Percentiles rank a stretch among this genome's conserved stretches.
phyloP scores from a whole-genome alignment of 2,113 vertebrate species.

The Strix uralensis region DNA sequence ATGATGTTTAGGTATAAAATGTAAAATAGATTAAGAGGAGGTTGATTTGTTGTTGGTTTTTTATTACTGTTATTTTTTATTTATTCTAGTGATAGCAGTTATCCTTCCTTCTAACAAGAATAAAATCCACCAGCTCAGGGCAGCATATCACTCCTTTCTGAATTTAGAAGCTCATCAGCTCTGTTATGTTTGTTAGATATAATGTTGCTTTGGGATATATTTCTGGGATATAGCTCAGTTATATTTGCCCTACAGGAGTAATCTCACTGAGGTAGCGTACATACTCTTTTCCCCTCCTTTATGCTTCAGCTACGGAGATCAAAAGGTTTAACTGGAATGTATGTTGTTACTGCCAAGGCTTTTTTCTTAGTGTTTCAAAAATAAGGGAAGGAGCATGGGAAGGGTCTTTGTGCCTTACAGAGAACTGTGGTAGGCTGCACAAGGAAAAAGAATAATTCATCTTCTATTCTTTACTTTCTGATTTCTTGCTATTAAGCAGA shows the following conservation, averaged over 20 bases:
- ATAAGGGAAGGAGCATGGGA: background rate
- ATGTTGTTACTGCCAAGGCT: background rate
- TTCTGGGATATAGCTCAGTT: background rate
- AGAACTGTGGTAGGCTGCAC: background rate
- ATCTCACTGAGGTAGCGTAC: background rate
- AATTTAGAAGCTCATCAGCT: background rate
- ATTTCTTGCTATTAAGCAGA: background rate
- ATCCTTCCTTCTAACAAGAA: background rate
- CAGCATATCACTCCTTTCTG: background rate
- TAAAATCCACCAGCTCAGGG: background rate
- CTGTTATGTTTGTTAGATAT: background rate
- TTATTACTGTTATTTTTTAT: background rate
- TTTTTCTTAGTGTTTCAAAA: background rate
- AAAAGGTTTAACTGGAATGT: background rate
- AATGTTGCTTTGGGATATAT: background rate
- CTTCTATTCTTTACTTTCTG: background rate
- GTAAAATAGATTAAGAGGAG: background rate
- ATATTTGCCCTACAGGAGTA: background rate
- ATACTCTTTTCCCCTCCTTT: background rate
- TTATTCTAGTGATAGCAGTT: background rate
- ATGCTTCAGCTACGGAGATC: background rate
- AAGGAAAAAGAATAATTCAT: background rate
- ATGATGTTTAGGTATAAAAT: background rate
- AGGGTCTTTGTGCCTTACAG: background rate
- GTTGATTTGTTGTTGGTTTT: background rate